Evolutionary conservation across 1,140 invertebrate species (phyloP).

Genomic region (Neodiprion virginianus): DNA sequence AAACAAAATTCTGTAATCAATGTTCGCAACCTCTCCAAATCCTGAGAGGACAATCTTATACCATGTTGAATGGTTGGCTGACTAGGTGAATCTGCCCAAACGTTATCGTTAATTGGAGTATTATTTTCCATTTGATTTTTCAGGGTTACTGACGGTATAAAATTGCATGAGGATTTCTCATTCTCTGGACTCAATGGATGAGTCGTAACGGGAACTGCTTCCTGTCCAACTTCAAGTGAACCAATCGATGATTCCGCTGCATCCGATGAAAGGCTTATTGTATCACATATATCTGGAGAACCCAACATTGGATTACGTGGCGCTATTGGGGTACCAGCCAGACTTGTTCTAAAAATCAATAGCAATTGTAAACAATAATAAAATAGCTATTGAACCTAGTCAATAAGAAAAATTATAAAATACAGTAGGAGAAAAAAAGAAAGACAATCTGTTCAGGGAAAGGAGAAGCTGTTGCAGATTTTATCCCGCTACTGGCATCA

Average conservation of each 20-base stretch:
- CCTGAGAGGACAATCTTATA: constrained; percentile 76
- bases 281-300: constrained; percentile 47
- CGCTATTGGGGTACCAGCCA: constrained; percentile 52
- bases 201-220: constrained; percentile 59
- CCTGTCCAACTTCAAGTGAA: constrained; percentile 61
- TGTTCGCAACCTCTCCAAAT: constrained; percentile 83
- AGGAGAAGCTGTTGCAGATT: too few relatives aligned
- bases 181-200: constrained; percentile 71
- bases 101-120: constrained; percentile 67
- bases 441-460: too few relatives aligned
- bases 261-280: constrained; percentile 49
- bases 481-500: too few relatives aligned
- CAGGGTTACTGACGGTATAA: constrained; percentile 27
- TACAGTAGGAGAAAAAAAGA: too few relatives aligned
- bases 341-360: constrained; percentile 46
- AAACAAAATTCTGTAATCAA: constrained; percentile 89
- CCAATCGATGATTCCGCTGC: constrained; percentile 35
- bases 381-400: neutral
- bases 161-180: constrained; percentile 45
- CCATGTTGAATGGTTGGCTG: constrained; percentile 68
- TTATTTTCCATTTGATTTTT: constrained; percentile 55
- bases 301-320: constrained; percentile 42
- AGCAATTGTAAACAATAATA: neutral
- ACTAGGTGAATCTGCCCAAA: constrained; percentile 63
- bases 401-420: too few relatives aligned